A percentile compares a stretch with the other conserved stretches of the same genome.
Evolutionary conservation across 1,140 invertebrate genomes (phyloP).

Genomic region (Cyrtorhinus lividipennis): DNA sequence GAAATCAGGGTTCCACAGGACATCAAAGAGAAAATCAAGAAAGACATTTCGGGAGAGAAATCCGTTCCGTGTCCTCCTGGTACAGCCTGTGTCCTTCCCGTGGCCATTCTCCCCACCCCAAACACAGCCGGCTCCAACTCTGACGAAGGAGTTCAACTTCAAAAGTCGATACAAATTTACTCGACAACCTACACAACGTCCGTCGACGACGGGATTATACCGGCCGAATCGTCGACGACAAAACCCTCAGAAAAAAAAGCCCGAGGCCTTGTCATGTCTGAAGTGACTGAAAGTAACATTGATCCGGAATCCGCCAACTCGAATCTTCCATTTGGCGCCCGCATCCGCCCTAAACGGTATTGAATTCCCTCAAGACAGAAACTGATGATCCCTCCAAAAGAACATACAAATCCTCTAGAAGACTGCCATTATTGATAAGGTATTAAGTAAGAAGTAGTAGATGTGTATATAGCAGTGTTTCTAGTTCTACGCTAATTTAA

Average conservation of each 20-base stretch:
- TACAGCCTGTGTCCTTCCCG: not conserved
- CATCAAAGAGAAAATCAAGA: not conserved
- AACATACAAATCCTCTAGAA: too few species aligned
- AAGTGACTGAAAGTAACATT: not conserved
- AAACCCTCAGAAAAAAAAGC: constrained; percentile 1
- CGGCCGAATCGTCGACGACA: not conserved
- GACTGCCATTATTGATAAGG: not conserved
- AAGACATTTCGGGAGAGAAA: not conserved
- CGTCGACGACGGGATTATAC: not conserved
- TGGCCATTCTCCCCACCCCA: not conserved
- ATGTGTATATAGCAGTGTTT: too few species aligned
- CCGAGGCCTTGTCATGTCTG: not conserved
- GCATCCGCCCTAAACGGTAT: constrained; percentile 15
- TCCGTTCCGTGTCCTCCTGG: not conserved
- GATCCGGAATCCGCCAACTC: not conserved
- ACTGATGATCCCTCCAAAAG: too few species aligned
- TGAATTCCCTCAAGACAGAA: too few species aligned
- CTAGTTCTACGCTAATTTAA: too few species aligned
- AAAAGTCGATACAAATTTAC: constrained; percentile 16
- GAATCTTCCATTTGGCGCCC: not conserved
- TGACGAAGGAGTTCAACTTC: constrained; percentile 14
- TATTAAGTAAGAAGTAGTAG: too few species aligned
- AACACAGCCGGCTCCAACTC: not conserved
- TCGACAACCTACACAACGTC: not conserved
- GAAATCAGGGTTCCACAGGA: not conserved